Base-by-base conservation (phyloP, 2,888 invertebrate species). In the Thera obeliscata region DNA sequence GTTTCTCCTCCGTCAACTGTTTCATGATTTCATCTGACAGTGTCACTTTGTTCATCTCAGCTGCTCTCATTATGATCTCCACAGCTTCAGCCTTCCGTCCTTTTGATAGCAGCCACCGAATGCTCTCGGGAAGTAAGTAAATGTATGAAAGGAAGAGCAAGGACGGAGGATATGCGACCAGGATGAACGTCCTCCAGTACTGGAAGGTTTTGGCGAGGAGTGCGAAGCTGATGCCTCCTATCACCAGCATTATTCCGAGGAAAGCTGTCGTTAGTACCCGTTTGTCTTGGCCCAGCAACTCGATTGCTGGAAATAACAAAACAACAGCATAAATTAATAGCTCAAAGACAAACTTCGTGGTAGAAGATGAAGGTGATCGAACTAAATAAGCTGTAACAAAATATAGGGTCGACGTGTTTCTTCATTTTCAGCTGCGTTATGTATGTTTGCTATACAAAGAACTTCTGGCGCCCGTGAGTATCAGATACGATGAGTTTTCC, bases 91-190 rank as follows among this genome's bases (percentile, higher is more conserved):
- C 94, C 71, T 95, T 94, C 67, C 95, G 91, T 2, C 95, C 95
- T 74, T 96, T 96, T 0, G 96, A 95, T 1, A 97, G 81, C 5
- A 97, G 89, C 97, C 97, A 98, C 69, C 97, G 91, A 38, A 96
- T 94, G 64, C 96, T 96, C 85, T 97, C 97, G 0, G 96, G 96
- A n/a, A 96, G 87, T 3, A 96, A 78, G 94, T 96, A 96, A 64
- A 95, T 94, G 81, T 96, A 96, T 0, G 94, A 83, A 33, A 97
- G 82, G 73, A 96, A 94, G 0, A 96, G 84, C 6, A 97, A 78
- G 0, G 96, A 95, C 0, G 97, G 97, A 0, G 95, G 94, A 78
- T 97, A 97, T 3, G 95, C 91, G 12, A 96, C 94, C 36, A 96
- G 90, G 66, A 97, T 94, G 70, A 96, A 92, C 52, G 94, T 91